Conservation (phyloP, 2,888 invertebrate genomes). For the Hypena proboscidalis region DNA sequence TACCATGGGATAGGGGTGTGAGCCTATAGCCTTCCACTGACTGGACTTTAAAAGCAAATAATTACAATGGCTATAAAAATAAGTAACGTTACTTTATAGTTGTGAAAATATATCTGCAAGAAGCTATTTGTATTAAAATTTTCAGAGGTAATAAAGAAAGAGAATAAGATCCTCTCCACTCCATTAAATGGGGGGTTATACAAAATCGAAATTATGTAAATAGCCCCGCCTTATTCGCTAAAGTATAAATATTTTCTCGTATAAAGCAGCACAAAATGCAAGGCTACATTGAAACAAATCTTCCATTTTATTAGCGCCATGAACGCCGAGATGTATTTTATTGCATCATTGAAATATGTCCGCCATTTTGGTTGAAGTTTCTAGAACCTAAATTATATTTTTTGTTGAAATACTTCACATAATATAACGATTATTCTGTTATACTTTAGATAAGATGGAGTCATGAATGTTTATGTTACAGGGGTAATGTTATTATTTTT, state of each 20-base stretch:
- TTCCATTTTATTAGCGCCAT: constrained; percentile 47
- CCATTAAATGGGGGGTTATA: constrained; percentile 15
- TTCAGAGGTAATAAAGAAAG: background rate
- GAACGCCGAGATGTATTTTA: constrained; percentile 49
- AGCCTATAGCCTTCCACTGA: too few relatives aligned
- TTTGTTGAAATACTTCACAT: constrained; percentile 32
- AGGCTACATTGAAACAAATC: constrained; percentile 43
- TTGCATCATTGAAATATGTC: constrained; percentile 45
- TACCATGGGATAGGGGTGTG: too few relatives aligned
- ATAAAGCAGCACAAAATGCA: constrained; percentile 40
- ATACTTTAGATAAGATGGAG: constrained; percentile 1
- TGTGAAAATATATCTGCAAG: background rate
- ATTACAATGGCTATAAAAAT: too few relatives aligned
- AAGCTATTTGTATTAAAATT: background rate
- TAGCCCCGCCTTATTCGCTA: constrained; percentile 25
- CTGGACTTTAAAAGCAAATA: too few relatives aligned
- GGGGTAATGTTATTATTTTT: constrained; percentile 28
- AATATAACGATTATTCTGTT: background rate
- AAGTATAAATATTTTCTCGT: constrained; percentile 34
- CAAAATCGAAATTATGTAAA: constrained; percentile 40
- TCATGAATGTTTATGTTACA: too few relatives aligned
- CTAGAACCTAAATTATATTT: constrained; percentile 38
- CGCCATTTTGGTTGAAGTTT: constrained; percentile 41
- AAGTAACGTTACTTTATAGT: too few relatives aligned
- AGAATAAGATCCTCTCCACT: constrained; percentile 11